Evolutionary conservation across 2,888 invertebrate species (phyloP).

Genomic region (Ephialtes manifestator): DNA sequence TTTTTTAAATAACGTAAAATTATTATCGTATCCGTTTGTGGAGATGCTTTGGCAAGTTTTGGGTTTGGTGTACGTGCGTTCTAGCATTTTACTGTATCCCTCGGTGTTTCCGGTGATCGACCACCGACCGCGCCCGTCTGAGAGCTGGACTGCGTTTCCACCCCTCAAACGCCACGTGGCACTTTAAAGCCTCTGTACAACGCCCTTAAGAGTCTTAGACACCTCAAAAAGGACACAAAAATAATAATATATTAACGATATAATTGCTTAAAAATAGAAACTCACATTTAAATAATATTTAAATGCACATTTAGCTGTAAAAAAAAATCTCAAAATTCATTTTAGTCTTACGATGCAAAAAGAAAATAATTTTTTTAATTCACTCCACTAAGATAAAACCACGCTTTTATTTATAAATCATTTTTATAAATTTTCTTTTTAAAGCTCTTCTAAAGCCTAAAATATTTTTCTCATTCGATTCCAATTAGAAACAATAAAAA

Average conservation of each 20-base stretch:
- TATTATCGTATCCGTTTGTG: not conserved
- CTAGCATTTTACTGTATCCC: constrained; percentile 20
- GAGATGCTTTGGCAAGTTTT: not conserved
- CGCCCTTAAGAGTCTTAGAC: not conserved
- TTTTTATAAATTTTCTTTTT: no score
- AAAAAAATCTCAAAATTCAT: no score
- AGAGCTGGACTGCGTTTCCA: constrained; percentile 72
- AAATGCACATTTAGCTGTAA: no score
- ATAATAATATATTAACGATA: not conserved
- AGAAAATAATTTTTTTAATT: no score
- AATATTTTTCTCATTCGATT: not conserved
- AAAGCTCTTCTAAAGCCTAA: not conserved
- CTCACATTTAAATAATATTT: not conserved
- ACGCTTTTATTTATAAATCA: no score
- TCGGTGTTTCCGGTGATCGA: constrained; percentile 69
- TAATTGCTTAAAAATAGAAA: not conserved
- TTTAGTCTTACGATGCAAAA: no score
- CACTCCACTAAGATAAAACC: no score
- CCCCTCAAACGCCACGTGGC: constrained; percentile 70
- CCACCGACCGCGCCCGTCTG: constrained; percentile 82
- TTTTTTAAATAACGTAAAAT: no score
- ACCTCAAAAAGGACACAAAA: not conserved
- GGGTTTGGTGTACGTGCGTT: constrained; percentile 3
- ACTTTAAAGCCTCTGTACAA: constrained; percentile 62
- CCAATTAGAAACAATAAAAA: no score